Evolutionary conservation across 2,113 vertebrate species (phyloP).

Genomic region (Apteryx mantelli): DNA sequence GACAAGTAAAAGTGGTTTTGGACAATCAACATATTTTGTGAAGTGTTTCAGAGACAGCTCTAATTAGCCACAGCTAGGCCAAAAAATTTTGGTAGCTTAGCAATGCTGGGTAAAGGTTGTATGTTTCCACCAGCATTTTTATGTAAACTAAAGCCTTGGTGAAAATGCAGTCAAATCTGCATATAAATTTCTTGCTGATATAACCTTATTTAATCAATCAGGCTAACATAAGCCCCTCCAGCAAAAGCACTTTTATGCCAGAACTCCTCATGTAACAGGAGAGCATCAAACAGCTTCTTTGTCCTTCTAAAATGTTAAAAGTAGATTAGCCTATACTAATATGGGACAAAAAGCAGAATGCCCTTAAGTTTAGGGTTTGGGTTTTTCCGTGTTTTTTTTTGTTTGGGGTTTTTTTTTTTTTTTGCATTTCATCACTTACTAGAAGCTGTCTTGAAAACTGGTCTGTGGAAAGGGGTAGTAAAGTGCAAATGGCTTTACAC

Average conservation of each 20-base stretch:
- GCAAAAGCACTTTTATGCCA: background rate
- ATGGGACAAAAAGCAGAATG: background rate
- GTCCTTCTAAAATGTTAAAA: background rate
- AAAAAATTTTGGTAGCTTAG: background rate
- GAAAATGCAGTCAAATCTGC: background rate
- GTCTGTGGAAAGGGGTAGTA: background rate
- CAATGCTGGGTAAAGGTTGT: background rate
- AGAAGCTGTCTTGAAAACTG: background rate
- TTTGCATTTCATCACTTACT: background rate
- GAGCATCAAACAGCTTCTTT: fast-evolving
- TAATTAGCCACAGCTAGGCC: background rate
- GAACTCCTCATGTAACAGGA: fast-evolving
- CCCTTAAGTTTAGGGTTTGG: background rate
- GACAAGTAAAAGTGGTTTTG: background rate
- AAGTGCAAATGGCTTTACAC: background rate
- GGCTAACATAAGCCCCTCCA: background rate
- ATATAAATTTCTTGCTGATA: background rate
- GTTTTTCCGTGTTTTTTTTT: background rate
- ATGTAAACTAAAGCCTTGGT: background rate
- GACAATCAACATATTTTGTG: background rate
- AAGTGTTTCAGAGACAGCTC: background rate
- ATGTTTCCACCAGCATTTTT: background rate
- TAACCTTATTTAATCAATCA: background rate
- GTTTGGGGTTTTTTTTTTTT: background rate
- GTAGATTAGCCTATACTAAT: background rate